These are phyloP conservation scores for Galeopterus variegatus DNA, from an alignment of 2,113 vertebrate genomes.

Conservation along the genomic window DNA sequence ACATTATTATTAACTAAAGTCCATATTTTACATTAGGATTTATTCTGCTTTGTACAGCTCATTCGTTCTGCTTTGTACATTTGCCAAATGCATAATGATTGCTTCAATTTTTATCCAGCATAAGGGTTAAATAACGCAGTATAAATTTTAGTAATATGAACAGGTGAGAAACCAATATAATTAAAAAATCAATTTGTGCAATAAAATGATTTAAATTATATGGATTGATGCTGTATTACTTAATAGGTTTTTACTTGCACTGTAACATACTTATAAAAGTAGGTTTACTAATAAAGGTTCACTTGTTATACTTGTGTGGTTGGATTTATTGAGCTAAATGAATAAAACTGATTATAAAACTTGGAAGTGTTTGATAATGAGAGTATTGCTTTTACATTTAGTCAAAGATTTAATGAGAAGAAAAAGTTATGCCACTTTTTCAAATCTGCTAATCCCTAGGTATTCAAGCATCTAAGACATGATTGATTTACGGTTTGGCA, in stretches of 20 bases:
- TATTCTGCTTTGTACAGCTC: neutral
- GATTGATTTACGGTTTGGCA: neutral
- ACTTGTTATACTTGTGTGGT: neutral
- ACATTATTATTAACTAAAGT: conserved; percentile 1
- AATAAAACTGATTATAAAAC: conserved; percentile 33
- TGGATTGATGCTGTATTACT: neutral
- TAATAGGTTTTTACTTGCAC: conserved; percentile 47
- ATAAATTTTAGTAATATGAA: conserved; percentile 30
- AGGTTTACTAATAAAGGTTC: conserved; percentile 63
- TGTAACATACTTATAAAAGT: conserved; percentile 45
- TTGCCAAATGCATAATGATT: neutral
- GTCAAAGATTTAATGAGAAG: neutral
- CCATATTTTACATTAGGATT: conserved; percentile 40
- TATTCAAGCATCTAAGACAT: neutral
- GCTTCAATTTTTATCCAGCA: neutral
- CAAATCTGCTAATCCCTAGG: neutral
- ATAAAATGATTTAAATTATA: conserved; percentile 64
- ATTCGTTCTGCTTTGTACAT: neutral
- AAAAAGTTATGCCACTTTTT: neutral
- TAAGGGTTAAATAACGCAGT: conserved; percentile 17
- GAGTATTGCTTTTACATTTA: neutral
- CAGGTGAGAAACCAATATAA: conserved; percentile 34
- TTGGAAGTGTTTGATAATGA: neutral
- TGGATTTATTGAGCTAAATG: conserved; percentile 62
- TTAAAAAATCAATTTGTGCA: conserved; percentile 54